Evolutionary conservation across 2,888 invertebrate genomes (phyloP), one percentile per base, ranked within the genome.

Genomic region (Empis livida): DNA sequence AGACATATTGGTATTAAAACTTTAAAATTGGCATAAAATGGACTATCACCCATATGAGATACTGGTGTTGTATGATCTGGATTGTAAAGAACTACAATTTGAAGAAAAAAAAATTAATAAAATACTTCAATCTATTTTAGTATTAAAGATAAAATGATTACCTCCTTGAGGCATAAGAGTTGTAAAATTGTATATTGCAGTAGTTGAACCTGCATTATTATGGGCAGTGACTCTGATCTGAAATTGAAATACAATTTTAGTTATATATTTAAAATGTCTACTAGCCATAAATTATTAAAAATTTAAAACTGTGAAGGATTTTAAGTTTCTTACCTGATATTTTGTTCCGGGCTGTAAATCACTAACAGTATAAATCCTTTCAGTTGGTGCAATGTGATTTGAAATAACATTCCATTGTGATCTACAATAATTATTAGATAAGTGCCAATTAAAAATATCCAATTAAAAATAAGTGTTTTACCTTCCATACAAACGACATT

Each of bases 151-250:
- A n/a, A n/a, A n/a, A n/a, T n/a, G n/a, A 31, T 74, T 67, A 82
- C 88, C 80, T 65, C 85, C 86, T 59, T 79, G 79, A 14, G 82
- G 70, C 8, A 83, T 82, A 51, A 87, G 76, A 2, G 90, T 91
- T 27, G 87, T 86, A 63, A 89, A 86, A 70, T 89, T 88, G 63
- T 89, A 90, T 11, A 86, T 72, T 0, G 87, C 87, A 42, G 81
- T 77, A 2, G 86, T 86, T 52, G 84, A 84, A 1, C 91, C 91
- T 0, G 90, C 90, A 65, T 89, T 88, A 67, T 91, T 91, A 64
- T 86, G 83, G 0, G 90, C 89, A 1, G 82, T 83, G 51, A 86
- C 82, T 53, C 79, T 77, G 9, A 85, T 71, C 58, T 68, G 61
- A 42, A 52, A 51, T 23, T 15, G 15, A 2, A 15, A n/a, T n/a